Evolutionary conservation across 2,113 vertebrate genomes (phyloP).

Genomic region (Entomyzon cyanotis): DNA sequence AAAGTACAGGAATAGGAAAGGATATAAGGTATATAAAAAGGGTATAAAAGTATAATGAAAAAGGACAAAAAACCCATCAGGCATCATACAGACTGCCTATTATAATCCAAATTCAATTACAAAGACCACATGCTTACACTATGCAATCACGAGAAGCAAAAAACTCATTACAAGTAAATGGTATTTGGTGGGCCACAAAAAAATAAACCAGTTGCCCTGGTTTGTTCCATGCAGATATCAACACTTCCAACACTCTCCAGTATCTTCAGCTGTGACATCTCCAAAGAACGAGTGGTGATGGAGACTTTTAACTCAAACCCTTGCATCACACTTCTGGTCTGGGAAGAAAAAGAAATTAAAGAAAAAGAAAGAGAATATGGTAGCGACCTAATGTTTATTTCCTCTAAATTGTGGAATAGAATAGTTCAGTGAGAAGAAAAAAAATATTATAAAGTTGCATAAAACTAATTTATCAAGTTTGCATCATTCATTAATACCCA

Average conservation of each 20-base stretch:
- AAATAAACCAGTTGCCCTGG: not conserved
- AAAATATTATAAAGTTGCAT: not conserved
- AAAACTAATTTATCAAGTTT: not conserved
- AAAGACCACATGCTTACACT: not conserved
- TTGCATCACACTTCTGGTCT: not conserved
- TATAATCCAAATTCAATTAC: not conserved
- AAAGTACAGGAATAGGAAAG: too few relatives aligned
- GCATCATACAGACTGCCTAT: not conserved
- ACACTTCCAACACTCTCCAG: not conserved
- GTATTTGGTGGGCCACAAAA: not conserved
- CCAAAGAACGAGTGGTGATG: not conserved
- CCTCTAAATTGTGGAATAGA: not conserved
- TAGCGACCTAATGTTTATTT: not conserved
- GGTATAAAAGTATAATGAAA: too few relatives aligned
- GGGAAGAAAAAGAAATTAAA: too few relatives aligned
- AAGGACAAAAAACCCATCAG: too few relatives aligned
- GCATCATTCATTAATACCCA: not conserved
- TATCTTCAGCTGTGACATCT: not conserved
- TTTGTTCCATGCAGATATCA: not conserved
- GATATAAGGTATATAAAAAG: too few relatives aligned
- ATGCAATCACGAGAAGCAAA: not conserved
- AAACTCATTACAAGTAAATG: not conserved
- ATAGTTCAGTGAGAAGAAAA: not conserved
- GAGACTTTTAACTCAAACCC: not conserved
- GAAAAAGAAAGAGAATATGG: fast-evolving